Base-by-base conservation (phyloP, 2,797 vertebrate species). In the Pogoniulus pusillus region DNA sequence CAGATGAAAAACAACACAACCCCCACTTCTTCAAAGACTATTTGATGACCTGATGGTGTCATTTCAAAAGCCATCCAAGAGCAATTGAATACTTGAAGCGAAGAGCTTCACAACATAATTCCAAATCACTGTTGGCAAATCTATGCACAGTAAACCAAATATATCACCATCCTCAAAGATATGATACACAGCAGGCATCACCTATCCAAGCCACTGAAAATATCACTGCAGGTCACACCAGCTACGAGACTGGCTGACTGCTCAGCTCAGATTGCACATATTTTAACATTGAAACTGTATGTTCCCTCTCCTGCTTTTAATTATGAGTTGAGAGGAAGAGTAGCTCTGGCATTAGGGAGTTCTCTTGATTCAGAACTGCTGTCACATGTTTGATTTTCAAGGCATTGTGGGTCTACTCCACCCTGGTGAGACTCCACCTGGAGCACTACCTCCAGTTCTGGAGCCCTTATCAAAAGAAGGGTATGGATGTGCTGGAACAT, bases 191-290 rank as follows among this genome's bases (percentile, higher is more conserved):
- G 94, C 85, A 95, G 90, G 88, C 66, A 90, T 39, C 76, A 74
- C 73, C 82, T 53, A 53, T 54, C 78, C 75, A 69, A 92, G 90
- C 90, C 93, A 91, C 81, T 69, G 90, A 90, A 94, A 95, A 94
- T 81, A 93, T 29, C 85, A 82, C 73, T 51, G 34, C 14, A 64
- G 73, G 86, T 89, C 76, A 87, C 47, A 27, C 24, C 78, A 78
- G 66, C 82, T 85, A 65, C 55, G 54, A 80, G 78, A 59, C 39
- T 10, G 76, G 58, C 39, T 10, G 76, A 75, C 73, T 71, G 84
- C 75, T 91, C 83, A 39, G 75, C 70, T 93, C 70, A 76, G 82
- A 63, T 82, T 5, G 12, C 39, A n/a, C 35, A 49, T 75, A 80
- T n/a, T 91, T 92, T 49, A 93, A 45, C 70, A 79, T 0, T 89